Conservation (phyloP, 1,140 invertebrate genomes). For the Steinernema feltiae region DNA sequence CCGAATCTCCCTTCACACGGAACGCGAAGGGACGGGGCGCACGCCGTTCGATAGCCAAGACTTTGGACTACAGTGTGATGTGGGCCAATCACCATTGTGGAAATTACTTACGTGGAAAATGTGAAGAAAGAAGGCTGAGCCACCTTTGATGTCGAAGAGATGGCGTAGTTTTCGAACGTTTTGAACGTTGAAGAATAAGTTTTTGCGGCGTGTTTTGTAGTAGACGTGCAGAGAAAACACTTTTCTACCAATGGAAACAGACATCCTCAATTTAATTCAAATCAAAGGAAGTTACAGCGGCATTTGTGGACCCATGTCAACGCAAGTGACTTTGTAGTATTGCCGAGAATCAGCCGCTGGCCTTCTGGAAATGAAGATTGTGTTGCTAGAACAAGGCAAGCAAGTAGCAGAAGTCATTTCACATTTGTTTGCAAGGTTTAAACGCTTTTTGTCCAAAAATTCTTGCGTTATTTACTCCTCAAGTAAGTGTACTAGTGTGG, state of each 20-base stretch:
- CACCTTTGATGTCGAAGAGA: too few species aligned
- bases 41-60: neutral
- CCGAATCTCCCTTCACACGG: neutral
- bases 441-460: neutral
- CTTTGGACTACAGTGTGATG: neutral
- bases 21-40: neutral
- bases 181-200: too few species aligned
- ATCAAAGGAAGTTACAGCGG: neutral
- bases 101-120: neutral
- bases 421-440: neutral
- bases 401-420: neutral
- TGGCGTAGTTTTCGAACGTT: too few species aligned
- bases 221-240: too few species aligned
- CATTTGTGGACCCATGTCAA: neutral
- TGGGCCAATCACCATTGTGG: neutral
- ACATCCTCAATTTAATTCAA: neutral
- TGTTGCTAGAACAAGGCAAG: neutral
- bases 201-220: too few species aligned
- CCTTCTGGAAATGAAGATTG: neutral
- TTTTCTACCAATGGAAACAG: neutral
- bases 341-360: neutral
- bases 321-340: too few species aligned
- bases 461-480: neutral
- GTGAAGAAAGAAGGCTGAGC: neutral
- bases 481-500: conserved; percentile 9